Evolutionary conservation across 2,797 vertebrate genomes (phyloP).

Genomic region (Tenualosa thibaudeaui): DNA sequence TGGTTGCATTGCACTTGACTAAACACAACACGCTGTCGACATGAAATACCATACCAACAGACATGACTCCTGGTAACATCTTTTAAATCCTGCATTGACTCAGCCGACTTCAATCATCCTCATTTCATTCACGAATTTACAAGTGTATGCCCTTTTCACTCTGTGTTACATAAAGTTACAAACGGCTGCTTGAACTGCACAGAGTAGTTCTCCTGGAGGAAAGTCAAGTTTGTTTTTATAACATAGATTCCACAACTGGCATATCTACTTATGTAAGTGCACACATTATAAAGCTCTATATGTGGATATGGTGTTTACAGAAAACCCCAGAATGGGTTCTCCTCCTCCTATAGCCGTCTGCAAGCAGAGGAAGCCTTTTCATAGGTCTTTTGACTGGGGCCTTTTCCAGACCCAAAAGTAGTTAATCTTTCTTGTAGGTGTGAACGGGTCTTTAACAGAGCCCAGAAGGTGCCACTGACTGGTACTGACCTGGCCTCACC

Average conservation of each 20-base stretch:
- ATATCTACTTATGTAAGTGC: background rate
- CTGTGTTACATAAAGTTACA: background rate
- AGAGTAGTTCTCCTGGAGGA: background rate
- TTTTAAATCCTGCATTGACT: too few relatives aligned
- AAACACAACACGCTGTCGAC: too few relatives aligned
- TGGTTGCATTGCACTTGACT: too few relatives aligned
- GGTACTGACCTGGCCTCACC: slow-evolving; percentile 32
- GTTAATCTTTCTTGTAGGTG: slow-evolving; percentile 2
- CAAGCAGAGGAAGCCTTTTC: background rate
- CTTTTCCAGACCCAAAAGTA: background rate
- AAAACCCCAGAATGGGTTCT: background rate
- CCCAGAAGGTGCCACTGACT: slow-evolving; percentile 12
- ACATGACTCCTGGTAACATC: too few relatives aligned
- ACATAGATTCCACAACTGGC: background rate
- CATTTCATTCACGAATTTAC: background rate
- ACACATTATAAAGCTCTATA: background rate
- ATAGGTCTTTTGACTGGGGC: background rate
- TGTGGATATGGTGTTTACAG: background rate
- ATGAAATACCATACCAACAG: too few relatives aligned
- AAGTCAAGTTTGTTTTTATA: background rate
- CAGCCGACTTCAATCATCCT: too few relatives aligned
- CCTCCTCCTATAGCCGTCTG: background rate
- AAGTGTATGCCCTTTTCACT: background rate
- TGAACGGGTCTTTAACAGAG: slow-evolving; percentile 12
- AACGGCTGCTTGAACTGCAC: background rate